Conservation (phyloP, 2,888 invertebrate genomes). For the Drosophila mimetica region DNA sequence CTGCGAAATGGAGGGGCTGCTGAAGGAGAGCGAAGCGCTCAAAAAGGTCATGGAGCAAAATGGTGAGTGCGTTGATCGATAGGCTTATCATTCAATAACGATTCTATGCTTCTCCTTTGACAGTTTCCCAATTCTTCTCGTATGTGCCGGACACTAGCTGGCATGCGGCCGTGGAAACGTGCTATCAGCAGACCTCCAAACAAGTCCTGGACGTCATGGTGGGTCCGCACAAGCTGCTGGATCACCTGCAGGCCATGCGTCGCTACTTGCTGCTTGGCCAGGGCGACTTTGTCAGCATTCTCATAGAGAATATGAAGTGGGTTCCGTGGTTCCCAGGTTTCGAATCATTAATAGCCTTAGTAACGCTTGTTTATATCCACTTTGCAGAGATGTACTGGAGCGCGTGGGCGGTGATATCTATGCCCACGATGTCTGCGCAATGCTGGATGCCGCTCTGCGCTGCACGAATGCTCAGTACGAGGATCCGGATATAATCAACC, state of each 20-base stretch:
- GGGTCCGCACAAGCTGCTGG: conserved; percentile 93
- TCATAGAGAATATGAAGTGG: conserved; percentile 95
- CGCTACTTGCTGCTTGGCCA: conserved; percentile 96
- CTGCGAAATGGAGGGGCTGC: conserved; percentile 91
- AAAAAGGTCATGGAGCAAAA: conserved; percentile 86
- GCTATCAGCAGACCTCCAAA: conserved; percentile 94
- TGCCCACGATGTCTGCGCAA: conserved; percentile 93
- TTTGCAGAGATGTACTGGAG: conserved; percentile 92
- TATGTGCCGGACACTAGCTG: conserved; percentile 90
- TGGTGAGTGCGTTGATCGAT: conserved; percentile 68
- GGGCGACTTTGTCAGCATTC: conserved; percentile 97
- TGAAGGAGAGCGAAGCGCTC: conserved; percentile 87
- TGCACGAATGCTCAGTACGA: conserved; percentile 98
- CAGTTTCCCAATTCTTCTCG: conserved; percentile 79
- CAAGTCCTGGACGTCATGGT: conserved; percentile 94
- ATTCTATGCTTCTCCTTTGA: background rate
- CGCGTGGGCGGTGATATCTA: conserved; percentile 94
- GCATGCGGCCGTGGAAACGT: conserved; percentile 91
- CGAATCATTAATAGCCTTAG: background rate
- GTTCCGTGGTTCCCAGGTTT: conserved; percentile 46
- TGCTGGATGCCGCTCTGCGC: conserved; percentile 93
- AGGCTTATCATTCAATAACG: background rate
- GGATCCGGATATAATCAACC: conserved; percentile 93
- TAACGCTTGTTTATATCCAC: too few relatives aligned
- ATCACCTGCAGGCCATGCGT: conserved; percentile 95